Conservation (phyloP, 2,888 invertebrate species). For the Aromia moschata region DNA sequence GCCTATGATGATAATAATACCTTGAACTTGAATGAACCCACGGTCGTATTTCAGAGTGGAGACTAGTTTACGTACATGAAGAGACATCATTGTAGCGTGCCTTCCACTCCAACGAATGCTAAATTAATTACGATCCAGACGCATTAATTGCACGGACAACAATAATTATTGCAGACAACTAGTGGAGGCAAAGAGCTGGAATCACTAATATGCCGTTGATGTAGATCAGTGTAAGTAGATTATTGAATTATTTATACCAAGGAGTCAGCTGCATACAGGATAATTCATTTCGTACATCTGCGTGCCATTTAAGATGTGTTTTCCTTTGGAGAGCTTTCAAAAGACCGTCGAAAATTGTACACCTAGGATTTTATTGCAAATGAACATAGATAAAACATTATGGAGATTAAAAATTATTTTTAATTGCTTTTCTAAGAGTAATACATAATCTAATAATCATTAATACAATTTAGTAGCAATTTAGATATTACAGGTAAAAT, state of each 20-base stretch:
- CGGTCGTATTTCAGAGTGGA: conserved; percentile 24
- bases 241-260: neutral
- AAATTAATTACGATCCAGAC: conserved; percentile 14
- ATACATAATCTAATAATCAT: no score
- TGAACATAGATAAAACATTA: no score
- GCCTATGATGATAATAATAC: conserved; percentile 41
- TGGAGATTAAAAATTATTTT: no score
- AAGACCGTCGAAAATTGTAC: no score
- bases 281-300: no score
- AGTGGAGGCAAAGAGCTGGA: neutral
- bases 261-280: neutral
- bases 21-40: conserved; percentile 49
- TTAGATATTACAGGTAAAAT: no score
- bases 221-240: neutral
- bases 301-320: no score
- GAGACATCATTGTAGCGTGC: conserved; percentile 10
- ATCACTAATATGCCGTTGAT: neutral
- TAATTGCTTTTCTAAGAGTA: no score
- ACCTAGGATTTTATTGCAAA: no score
- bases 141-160: neutral
- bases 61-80: conserved; percentile 12
- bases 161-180: neutral
- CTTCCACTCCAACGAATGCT: conserved; percentile 10
- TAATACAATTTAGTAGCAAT: no score
- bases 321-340: no score